Evolutionary conservation across 2,888 invertebrate species (phyloP), one percentile per base, ranked within the genome.

Genomic region (Aphidius colemani): DNA sequence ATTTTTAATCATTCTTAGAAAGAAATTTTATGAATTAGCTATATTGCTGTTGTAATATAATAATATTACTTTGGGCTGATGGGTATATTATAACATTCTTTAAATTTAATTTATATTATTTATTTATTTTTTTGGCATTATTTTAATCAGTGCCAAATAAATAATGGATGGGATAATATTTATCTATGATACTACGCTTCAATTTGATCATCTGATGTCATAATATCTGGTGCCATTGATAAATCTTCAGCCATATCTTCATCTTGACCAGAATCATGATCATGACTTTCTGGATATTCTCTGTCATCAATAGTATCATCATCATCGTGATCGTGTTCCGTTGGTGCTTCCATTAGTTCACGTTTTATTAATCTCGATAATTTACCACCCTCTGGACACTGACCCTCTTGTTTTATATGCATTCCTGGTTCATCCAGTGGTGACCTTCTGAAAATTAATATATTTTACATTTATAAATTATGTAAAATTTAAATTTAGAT

Each of bases 301-400:
- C 78, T 72, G 57, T 77, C 81, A 72, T 77, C 80, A 67, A 73
- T 76, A 51, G 69, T 72, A 68, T 76, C 82, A 30, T 30, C 30
- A 57, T 75, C 78, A 59, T 77, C 81, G 63, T 71, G 70, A 44
- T 74, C 80, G 66, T 72, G 78, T 63, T 77, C 79, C 72, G 67
- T 73, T 43, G 75, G 77, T 51, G 75, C 79, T 66, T 80, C 83
- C 66, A 77, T 64, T 55, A 82, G 66, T 65, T 82, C 82, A 51
- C 81, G 81, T 68, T 82, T 82, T 79, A 82, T 82, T 73, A 82
- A 73, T 76, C 82, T 81, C 71, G 82, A 79, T 10, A 82, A 72
- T 64, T 82, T 82, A 51, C 82, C 82, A 53, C 78, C 81, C 70
- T 78, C 82, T 45, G 77, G 79, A 73, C 75, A 80, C 67, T 77